phyloP scores from a whole-genome alignment of 2,797 vertebrate species.

The Phoeniculus purpureus region DNA sequence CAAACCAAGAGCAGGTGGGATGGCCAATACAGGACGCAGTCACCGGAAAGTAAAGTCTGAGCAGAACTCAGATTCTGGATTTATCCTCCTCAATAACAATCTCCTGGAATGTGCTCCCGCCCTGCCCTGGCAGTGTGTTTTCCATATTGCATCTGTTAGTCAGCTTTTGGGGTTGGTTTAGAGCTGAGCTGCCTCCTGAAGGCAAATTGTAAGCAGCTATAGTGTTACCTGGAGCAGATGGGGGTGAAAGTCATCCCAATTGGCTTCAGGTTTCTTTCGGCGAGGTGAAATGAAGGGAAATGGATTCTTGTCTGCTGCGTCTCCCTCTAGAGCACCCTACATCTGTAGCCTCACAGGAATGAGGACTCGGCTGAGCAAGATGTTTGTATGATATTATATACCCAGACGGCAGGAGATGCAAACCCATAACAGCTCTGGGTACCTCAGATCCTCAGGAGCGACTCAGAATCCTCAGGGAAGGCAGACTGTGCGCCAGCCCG shows the following conservation, averaged over 20 bases:
- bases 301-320: neutral
- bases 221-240: slow-evolving; percentile 41
- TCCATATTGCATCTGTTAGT: neutral
- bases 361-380: neutral
- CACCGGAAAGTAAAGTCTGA: neutral
- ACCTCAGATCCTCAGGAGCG: neutral
- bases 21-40: neutral
- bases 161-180: neutral
- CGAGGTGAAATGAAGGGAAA: neutral
- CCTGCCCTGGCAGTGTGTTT: neutral
- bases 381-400: neutral
- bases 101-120: neutral
- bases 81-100: neutral
- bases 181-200: neutral
- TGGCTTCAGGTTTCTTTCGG: neutral
- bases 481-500: neutral
- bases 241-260: neutral
- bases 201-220: slow-evolving; percentile 4
- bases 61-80: neutral
- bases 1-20: neutral
- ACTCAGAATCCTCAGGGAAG: neutral
- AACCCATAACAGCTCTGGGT: neutral
- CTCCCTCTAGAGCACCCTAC: neutral
- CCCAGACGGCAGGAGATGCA: neutral
- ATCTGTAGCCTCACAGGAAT: neutral